Conservation (phyloP, 2,888 invertebrate genomes). For the Cephus nigrinus region DNA sequence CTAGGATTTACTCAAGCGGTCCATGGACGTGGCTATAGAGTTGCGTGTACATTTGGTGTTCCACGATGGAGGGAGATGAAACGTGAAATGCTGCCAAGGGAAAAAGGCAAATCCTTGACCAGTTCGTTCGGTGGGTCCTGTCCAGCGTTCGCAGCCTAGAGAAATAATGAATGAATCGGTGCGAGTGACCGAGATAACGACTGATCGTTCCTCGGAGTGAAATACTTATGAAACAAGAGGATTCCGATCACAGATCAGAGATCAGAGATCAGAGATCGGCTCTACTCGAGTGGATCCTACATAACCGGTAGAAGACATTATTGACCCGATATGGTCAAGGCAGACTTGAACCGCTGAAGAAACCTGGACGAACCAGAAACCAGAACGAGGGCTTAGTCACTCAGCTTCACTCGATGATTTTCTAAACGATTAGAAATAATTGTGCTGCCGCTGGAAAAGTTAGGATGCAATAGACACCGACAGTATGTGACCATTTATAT, state of each 20-base stretch:
- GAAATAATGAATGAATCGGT: not conserved
- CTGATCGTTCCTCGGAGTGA: not conserved
- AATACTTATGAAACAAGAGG: not conserved
- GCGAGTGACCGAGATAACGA: not conserved
- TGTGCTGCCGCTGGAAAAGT: conserved; percentile 23
- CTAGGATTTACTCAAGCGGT: conserved; percentile 31
- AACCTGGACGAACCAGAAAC: conserved; percentile 30
- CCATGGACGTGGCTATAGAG: not conserved
- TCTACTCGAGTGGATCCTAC: conserved; percentile 9
- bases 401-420: conserved; percentile 20
- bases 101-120: not conserved
- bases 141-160: not conserved
- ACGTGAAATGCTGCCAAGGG: not conserved
- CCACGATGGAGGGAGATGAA: not conserved
- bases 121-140: not conserved
- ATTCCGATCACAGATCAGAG: not conserved
- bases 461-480: not conserved
- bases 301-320: conserved; percentile 54
- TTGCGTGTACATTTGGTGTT: not conserved
- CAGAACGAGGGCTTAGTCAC: conserved; percentile 26
- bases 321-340: conserved; percentile 59
- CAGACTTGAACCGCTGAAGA: conserved; percentile 46
- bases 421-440: conserved; percentile 38
- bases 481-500: not conserved
- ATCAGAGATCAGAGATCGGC: not conserved